A percentile compares a stretch with the other conserved stretches of the same genome.
These are phyloP conservation scores for Sciurus vulgaris DNA, from an alignment of 2,797 vertebrate genomes.

Conservation along the genomic window DNA sequence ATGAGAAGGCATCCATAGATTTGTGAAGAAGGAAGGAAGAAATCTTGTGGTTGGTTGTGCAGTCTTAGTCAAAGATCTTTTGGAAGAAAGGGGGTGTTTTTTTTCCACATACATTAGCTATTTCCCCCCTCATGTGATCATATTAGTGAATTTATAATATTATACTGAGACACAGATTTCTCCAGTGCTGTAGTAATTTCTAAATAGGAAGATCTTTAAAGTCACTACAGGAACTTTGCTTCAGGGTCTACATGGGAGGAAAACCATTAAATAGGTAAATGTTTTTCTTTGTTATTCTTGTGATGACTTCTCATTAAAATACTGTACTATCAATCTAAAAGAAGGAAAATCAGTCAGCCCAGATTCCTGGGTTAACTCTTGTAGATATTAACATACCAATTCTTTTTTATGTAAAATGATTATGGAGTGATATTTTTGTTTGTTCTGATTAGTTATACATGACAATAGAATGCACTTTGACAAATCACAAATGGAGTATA, in stretches of 20 bases:
- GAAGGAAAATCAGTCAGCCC: background rate
- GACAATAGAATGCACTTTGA: no score
- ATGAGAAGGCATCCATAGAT: background rate
- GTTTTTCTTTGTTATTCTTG: background rate
- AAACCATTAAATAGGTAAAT: background rate
- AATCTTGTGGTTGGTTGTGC: no score
- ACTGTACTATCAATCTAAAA: background rate
- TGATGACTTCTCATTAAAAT: background rate
- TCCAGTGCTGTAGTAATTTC: background rate
- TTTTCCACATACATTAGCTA: background rate
- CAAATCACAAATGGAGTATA: no score
- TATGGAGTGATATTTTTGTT: no score
- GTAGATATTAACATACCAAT: background rate
- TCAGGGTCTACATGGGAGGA: background rate
- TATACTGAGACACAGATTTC: background rate
- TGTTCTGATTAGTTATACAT: no score
- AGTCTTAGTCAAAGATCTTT: no score
- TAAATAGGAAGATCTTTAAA: background rate
- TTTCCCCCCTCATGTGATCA: background rate
- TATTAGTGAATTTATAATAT: background rate
- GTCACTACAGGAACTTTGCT: background rate
- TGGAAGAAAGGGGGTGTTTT: no score
- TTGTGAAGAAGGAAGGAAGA: background rate
- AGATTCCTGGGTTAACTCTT: background rate
- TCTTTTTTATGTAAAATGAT: background rate